A percentile compares a stretch with the other conserved stretches of the same genome.
phyloP scores from a whole-genome alignment of 1,140 invertebrate genomes.

The Calycopis cecrops region DNA sequence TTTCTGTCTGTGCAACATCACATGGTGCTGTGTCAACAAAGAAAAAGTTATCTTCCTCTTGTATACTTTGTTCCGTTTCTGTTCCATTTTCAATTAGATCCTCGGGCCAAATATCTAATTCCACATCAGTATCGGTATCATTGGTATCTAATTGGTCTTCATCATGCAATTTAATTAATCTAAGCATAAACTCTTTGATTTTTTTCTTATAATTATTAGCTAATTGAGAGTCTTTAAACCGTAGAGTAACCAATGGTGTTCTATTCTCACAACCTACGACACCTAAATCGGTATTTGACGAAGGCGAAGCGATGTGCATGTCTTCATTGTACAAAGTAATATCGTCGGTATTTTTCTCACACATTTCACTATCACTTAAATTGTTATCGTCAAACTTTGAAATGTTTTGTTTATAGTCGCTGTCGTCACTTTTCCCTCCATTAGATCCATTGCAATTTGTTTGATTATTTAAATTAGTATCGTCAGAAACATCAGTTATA shows the following conservation, averaged over 20 bases:
- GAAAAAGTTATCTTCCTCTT: conserved; percentile 47
- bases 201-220: conserved; percentile 50
- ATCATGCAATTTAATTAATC: conserved; percentile 47
- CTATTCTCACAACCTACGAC: conserved; percentile 55
- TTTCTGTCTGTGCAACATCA: conserved; percentile 30
- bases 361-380: conserved; percentile 8
- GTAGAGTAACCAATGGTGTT: conserved; percentile 51
- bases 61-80: conserved; percentile 16
- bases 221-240: conserved; percentile 52
- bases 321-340: conserved; percentile 42
- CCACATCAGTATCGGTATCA: conserved; percentile 56
- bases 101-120: conserved; percentile 64
- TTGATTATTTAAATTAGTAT: conserved; percentile 23
- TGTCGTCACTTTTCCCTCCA: conserved; percentile 55
- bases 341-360: conserved; percentile 17
- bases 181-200: conserved; percentile 57
- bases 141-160: conserved; percentile 25
- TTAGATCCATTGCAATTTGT: conserved; percentile 28
- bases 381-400: conserved; percentile 7
- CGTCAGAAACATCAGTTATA: conserved; percentile 30
- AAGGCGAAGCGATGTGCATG: conserved; percentile 47
- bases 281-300: conserved; percentile 44
- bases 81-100: conserved; percentile 38
- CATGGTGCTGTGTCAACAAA: conserved; percentile 64
- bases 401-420: conserved; percentile 11